Conservation (phyloP, 2,888 invertebrate species). For the Mechanitis mazaeus region DNA sequence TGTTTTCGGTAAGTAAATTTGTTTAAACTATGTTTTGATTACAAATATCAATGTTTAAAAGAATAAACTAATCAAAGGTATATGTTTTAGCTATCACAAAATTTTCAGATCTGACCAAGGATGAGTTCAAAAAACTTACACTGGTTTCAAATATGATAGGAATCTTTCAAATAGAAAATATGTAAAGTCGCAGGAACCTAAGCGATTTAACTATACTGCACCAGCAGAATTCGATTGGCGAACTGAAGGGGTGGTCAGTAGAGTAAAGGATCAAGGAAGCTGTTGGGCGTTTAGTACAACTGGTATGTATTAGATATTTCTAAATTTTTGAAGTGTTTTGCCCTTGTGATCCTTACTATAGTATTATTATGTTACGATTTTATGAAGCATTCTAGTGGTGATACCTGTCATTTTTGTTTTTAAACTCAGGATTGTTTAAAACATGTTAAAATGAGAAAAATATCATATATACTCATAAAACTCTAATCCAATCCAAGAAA, state of each 20-base stretch:
- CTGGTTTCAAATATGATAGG: slow-evolving; percentile 7
- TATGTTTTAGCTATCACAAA: slow-evolving; percentile 17
- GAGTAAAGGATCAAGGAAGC: slow-evolving; percentile 88
- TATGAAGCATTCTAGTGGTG: no score
- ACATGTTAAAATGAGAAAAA: no score
- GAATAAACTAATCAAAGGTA: no score
- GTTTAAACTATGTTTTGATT: no score
- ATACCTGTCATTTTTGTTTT: no score
- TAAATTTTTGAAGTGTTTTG: background rate
- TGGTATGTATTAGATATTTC: background rate
- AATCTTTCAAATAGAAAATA: background rate
- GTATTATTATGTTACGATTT: no score
- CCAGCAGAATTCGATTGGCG: slow-evolving; percentile 81
- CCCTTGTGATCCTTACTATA: background rate
- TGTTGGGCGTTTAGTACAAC: slow-evolving; percentile 80
- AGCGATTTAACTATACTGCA: slow-evolving; percentile 1
- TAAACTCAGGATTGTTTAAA: no score
- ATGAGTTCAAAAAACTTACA: slow-evolving; percentile 24
- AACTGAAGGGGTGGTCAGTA: slow-evolving; percentile 82
- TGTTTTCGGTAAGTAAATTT: background rate
- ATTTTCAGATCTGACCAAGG: slow-evolving; percentile 26
- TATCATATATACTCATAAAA: no score
- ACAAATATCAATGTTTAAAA: no score
- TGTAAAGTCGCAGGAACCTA: background rate
- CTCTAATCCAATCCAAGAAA: background rate